Base-by-base conservation (phyloP, 2,113 vertebrate species). In the Corapipo altera region DNA sequence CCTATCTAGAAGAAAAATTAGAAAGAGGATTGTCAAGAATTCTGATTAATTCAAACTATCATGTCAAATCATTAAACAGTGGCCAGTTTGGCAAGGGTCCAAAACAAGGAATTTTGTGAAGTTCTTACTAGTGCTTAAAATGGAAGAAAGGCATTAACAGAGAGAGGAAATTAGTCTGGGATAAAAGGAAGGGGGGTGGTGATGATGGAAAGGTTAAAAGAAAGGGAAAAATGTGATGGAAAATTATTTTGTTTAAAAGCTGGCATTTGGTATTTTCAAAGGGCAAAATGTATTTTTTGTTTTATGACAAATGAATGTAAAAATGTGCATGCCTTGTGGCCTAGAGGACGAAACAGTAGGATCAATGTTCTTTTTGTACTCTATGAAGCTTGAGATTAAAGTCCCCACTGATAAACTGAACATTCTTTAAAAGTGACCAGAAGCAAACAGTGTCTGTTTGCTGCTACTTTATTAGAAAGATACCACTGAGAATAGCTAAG, bases 401-500 rank as follows among this genome's bases (percentile, higher is more conserved):
- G 98, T 98, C 97, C 96, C 98, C 80, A 93, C 97, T 98, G 98
- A 98, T 98, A 98, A 98, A 98, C 98, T 97, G 97, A 98, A 98
- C 98, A 98, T 98, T 98, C 97, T 98, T 98, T 98, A 98, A 98
- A 98, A 98, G 97, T 98, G 98, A 98, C 98, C 97, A 97, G 98
- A 98, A 98, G 98, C 98, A 98, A 98, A 98, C 97, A 98, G 96
- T 98, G 97, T 97, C 98, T 98, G 98, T 98, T 98, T 98, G 98
- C 98, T 98, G 94, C 97, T 97, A 98, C 97, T 98, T 98, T 98
- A 98, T 98, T 98, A 98, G 97, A 97, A 98, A 98, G 97, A 98
- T 97, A 98, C 98, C 98, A 98, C 97, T 97, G 98, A 98, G 98
- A 98, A 98, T 98, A 98, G 97, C 97, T 97, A 96, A 97, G 97